Evolutionary conservation across 2,888 invertebrate species (phyloP), one percentile per base, ranked within the genome.

Genomic region (Mactromeris polynyma): DNA sequence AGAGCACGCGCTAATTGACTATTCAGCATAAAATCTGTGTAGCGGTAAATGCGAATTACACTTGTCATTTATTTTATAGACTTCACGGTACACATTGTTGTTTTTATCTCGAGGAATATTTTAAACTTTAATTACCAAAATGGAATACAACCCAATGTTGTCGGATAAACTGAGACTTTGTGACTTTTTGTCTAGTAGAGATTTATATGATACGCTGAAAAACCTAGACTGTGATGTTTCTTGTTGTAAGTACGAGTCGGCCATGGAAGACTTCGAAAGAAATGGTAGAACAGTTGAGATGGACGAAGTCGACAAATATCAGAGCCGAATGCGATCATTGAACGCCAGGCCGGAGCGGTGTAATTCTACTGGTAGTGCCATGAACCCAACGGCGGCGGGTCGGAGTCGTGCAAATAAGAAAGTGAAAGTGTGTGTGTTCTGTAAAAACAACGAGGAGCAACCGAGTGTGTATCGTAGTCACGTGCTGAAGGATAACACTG

Each of bases 401-500:
- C n/a, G 46, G 19, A 31, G 31, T 26, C 58, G 40, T 14, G 40
- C 26, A 14, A 58, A 36, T 9, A 82, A 26, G 14, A 73, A 33
- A 33, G 69, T 69, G 83, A 92, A 90, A 40, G 83, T 89, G 14
- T 98, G 98, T 94, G 98, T 98, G 0, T 98, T 98, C 97, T 98
- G 98, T 96, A 98, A 98, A 96, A 98, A 98, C 96, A 98, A 98
- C 96, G 98, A 98, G 86, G 98, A 98, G 96, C 97, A 97, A 77
- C 97, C 97, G 89, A 96, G 97, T 83, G 97, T 97, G 94, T 98
- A 98, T 95, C 97, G 97, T 84, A 97, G 97, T 89, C 98, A 98
- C 97, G 94, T 97, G 64, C 97, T 98, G 87, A 98, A 98, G 95
- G 97, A 98, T 95, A 97, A 98, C 95, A 96, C 95, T 7, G 98